Evolutionary conservation across 2,888 invertebrate species (phyloP).

Genomic region (Oscheius myriophilus): DNA sequence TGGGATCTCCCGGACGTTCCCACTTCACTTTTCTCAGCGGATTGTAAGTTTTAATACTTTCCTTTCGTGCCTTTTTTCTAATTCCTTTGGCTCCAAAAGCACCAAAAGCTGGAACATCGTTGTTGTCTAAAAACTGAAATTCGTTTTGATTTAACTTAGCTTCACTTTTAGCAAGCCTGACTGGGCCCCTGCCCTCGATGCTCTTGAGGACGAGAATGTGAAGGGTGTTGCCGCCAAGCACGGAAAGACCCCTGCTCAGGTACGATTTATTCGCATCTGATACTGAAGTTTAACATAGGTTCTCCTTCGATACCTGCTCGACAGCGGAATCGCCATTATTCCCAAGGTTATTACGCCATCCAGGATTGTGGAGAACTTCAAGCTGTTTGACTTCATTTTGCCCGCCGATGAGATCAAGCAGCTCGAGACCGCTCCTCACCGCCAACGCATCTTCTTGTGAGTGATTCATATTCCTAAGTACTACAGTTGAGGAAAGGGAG

Average conservation of each 20-base stretch:
- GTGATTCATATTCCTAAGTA: constrained; percentile 20
- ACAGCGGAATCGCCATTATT: constrained; percentile 35
- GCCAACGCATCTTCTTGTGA: constrained; percentile 38
- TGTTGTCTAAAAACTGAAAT: no score
- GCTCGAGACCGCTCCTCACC: neutral
- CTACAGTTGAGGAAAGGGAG: no score
- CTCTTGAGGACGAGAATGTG: constrained; percentile 37
- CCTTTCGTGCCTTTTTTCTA: constrained; percentile 26
- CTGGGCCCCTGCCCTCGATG: constrained; percentile 28
- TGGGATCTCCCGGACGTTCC: constrained; percentile 70
- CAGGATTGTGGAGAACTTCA: constrained; percentile 39
- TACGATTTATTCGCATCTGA: no score
- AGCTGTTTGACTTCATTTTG: constrained; percentile 33
- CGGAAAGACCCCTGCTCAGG: constrained; percentile 40
- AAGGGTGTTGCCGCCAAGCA: constrained; percentile 31
- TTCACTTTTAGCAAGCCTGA: constrained; percentile 23
- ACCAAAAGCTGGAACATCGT: no score
- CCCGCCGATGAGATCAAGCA: neutral
- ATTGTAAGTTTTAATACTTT: constrained; percentile 18
- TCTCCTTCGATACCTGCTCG: constrained; percentile 17
- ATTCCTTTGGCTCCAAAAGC: no score
- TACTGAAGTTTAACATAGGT: no score
- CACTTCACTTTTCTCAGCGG: constrained; percentile 53
- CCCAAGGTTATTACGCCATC: constrained; percentile 31
- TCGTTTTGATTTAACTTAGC: no score